phyloP scores from a whole-genome alignment of 2,888 invertebrate species.

The Tachina lurida region DNA sequence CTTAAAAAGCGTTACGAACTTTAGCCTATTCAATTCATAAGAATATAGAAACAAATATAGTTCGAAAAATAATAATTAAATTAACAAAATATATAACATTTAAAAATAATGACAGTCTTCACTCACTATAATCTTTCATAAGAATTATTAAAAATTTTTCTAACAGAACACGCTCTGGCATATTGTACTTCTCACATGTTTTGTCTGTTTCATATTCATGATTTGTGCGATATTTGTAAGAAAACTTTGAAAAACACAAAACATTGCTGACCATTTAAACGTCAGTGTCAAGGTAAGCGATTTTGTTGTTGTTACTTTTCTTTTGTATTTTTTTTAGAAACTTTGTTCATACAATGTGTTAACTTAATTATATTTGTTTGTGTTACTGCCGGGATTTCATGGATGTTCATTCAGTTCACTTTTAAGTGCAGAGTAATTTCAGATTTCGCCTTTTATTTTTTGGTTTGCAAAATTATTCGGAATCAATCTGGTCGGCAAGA shows the following conservation, averaged over 20 bases:
- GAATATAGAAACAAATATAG: too few relatives aligned
- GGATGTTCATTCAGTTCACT: conserved; percentile 37
- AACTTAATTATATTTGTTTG: conserved; percentile 49
- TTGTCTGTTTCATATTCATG: conserved; percentile 11
- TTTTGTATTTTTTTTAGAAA: conserved; percentile 6
- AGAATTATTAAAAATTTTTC: conserved; percentile 41
- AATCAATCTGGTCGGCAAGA: conserved; percentile 59
- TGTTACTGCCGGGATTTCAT: not conserved
- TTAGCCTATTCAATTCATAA: too few relatives aligned
- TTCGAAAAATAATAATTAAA: too few relatives aligned
- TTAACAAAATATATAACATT: too few relatives aligned
- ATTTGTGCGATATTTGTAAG: not conserved
- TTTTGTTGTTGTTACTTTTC: not conserved
- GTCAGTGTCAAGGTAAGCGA: conserved; percentile 56
- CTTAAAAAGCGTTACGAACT: too few relatives aligned
- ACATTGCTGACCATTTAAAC: conserved; percentile 32
- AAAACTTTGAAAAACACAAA: conserved; percentile 2
- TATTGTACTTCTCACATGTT: conserved; percentile 1
- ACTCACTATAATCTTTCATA: conserved; percentile 54
- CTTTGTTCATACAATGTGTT: conserved; percentile 24
- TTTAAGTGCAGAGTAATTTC: conserved; percentile 67
- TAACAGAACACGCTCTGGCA: conserved; percentile 14
- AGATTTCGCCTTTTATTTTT: conserved; percentile 20
- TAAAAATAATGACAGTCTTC: conserved; percentile 9
- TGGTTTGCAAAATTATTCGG: conserved; percentile 52